Base-by-base conservation (phyloP, 2,888 invertebrate species). In the Stenotaenia linearis region DNA sequence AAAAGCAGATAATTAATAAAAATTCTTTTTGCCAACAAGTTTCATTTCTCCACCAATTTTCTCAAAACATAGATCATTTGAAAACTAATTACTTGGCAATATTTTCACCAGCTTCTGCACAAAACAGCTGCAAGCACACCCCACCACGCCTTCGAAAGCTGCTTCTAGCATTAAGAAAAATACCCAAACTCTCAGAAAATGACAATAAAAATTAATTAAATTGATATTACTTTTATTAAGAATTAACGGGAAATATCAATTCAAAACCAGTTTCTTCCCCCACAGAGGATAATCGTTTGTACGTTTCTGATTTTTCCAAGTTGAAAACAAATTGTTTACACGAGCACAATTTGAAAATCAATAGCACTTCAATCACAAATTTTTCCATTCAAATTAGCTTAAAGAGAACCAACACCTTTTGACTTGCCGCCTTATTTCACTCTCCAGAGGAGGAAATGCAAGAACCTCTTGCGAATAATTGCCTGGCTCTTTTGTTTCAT, bases 51-150 rank as follows among this genome's bases (percentile, higher is more conserved):
- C 10, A 9, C 56, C 56, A 56, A 56, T 56, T 56, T 56, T 56
- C 56, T 23, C 21, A n/a, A 56, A 18, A 56, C 56, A 56, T 56
- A 56, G 56, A 56, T 56, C 56, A 56, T 56, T 56, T 56, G 56
- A 56, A 56, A 56, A 56, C 56, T 56, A 56, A 56, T 56, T 56
- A 56, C 56, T 56, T 56, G 56, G 56, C 56, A 56, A 56, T 56
- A 56, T 56, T 56, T 56, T 23, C 23, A 18, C 18, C 56, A 56
- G 23, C 56, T 56, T 23, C 56, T 56, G 56, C 56, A 56, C 56
- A 56, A 56, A 56, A 56, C 56, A 56, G 56, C 56, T 56, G 56
- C 23, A 56, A 18, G 18, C 56, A 40, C 56, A n/a, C 10, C 6
- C 23, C 21, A 9, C 56, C 23, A 10, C n/a, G 0, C 23, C 23